Conservation (phyloP, 2,113 vertebrate genomes). For the Peromyscus maniculatus region DNA sequence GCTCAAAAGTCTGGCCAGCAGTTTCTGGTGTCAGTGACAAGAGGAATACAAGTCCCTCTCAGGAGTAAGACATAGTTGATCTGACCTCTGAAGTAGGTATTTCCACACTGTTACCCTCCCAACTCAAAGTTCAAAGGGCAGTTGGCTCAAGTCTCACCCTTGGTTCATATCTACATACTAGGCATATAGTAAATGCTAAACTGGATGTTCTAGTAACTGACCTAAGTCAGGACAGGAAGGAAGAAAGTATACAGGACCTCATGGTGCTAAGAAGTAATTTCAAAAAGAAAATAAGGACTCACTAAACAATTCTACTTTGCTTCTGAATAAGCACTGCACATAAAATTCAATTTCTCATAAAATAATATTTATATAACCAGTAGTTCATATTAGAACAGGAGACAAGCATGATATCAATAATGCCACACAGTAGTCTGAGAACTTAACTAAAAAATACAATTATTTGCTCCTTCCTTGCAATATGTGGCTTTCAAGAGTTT, state of each 20-base stretch:
- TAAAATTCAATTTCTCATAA: background rate
- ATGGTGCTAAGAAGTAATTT: conserved; percentile 18
- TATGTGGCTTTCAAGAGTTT: background rate
- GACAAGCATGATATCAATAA: background rate
- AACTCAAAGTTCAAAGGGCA: conserved; percentile 45
- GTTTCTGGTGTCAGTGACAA: conserved; percentile 72
- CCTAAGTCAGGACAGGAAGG: background rate
- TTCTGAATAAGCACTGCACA: background rate
- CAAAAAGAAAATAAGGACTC: background rate
- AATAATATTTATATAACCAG: conserved; percentile 30
- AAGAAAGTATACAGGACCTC: background rate
- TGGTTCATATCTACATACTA: background rate
- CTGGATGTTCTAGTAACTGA: background rate
- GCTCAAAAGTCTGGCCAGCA: conserved; percentile 21
- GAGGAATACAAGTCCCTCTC: conserved; percentile 61
- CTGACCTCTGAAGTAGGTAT: conserved; percentile 57
- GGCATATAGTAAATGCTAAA: background rate
- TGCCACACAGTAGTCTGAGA: background rate
- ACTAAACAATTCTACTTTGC: background rate
- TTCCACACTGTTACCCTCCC: conserved; percentile 36
- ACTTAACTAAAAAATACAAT: conserved; percentile 32
- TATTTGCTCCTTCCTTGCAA: background rate
- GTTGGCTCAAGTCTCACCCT: background rate
- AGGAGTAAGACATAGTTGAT: conserved; percentile 38
- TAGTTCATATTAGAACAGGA: background rate